Evolutionary conservation across 2,113 vertebrate genomes (phyloP).

Genomic region (Parotia lawesii): DNA sequence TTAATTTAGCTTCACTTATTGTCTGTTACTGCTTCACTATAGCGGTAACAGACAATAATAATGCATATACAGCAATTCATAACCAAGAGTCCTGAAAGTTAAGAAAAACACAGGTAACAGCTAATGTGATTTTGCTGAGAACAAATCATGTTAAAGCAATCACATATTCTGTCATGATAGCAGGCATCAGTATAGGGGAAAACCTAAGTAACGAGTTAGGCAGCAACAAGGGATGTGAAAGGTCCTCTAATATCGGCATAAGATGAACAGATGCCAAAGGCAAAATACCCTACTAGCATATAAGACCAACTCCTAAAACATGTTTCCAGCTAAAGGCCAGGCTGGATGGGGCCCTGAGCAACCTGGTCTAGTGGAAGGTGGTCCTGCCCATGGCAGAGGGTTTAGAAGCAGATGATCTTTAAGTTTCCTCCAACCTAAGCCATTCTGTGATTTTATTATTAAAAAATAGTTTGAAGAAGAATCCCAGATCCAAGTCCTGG

Average conservation of each 20-base stretch:
- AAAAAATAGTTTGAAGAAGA: neutral
- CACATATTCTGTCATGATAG: neutral
- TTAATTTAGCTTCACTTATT: neutral
- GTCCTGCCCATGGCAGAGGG: neutral
- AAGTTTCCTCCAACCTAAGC: neutral
- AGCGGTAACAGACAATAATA: neutral
- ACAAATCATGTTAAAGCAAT: neutral
- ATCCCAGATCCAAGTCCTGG: neutral
- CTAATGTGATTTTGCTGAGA: neutral
- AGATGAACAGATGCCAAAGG: neutral
- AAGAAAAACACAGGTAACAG: neutral
- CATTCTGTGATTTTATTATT: neutral
- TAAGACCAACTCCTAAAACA: neutral
- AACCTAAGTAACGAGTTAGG: neutral
- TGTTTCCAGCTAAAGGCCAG: neutral
- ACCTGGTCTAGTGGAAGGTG: neutral
- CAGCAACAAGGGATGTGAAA: neutral
- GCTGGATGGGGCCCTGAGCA: neutral
- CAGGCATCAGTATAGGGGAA: neutral
- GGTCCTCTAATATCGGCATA: fast-evolving
- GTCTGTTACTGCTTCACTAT: neutral
- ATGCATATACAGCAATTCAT: neutral
- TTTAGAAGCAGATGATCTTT: neutral
- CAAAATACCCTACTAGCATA: neutral
- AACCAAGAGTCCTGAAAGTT: neutral